phyloP scores from a whole-genome alignment of 2,888 invertebrate genomes.

The Eupithecia inturbata region DNA sequence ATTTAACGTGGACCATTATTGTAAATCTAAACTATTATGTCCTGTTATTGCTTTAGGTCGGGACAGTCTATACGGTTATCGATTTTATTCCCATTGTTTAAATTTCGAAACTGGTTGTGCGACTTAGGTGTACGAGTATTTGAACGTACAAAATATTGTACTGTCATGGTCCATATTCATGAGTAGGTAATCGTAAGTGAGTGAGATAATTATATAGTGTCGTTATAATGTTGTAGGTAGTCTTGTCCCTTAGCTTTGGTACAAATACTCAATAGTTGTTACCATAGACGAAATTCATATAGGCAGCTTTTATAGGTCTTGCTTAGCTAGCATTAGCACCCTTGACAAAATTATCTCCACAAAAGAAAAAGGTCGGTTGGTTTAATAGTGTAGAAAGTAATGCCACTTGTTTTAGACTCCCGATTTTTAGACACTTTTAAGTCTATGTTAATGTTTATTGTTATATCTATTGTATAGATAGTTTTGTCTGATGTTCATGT shows the following conservation, averaged over 20 bases:
- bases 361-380: conserved; percentile 1
- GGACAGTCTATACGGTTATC: conserved; percentile 20
- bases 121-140: not conserved
- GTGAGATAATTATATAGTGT: conserved; percentile 62
- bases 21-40: conserved; percentile 21
- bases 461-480: conserved; percentile 10
- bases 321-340: conserved; percentile 1
- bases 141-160: conserved; percentile 34
- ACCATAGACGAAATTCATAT: conserved; percentile 58
- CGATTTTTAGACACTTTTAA: not conserved
- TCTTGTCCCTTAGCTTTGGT: conserved; percentile 71
- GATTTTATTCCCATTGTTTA: conserved; percentile 37
- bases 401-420: not conserved
- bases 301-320: conserved; percentile 59
- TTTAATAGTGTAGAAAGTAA: not conserved
- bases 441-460: not conserved
- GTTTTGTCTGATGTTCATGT: conserved; percentile 10
- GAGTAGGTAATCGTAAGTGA: conserved; percentile 50
- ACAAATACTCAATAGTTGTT: conserved; percentile 81
- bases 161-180: conserved; percentile 33
- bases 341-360: not conserved
- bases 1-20: conserved; percentile 36
- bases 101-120: conserved; percentile 27
- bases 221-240: conserved; percentile 40
- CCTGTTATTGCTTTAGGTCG: conserved; percentile 15